phyloP scores from a whole-genome alignment of 2,888 invertebrate genomes.

The Holacanthella duospinosa region DNA sequence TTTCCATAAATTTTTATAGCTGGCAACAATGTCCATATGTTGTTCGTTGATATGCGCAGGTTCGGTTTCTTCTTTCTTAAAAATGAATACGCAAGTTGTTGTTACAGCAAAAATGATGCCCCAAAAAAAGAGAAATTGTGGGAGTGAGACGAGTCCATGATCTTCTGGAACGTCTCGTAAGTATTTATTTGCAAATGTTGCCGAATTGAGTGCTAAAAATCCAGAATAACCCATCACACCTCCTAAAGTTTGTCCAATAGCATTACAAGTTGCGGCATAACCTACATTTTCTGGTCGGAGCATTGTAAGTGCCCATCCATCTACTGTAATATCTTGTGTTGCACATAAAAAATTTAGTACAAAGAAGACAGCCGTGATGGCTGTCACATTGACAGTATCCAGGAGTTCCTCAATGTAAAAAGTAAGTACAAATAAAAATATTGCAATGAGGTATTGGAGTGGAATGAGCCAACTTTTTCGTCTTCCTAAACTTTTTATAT shows the following conservation, averaged over 20 bases:
- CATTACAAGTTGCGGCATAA: slow-evolving; percentile 11
- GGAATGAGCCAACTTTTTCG: slow-evolving; percentile 12
- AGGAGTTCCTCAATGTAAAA: slow-evolving; percentile 5
- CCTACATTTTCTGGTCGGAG: slow-evolving; percentile 10
- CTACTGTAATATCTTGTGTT: slow-evolving; percentile 10
- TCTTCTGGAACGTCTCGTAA: slow-evolving; percentile 3
- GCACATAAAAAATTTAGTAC: slow-evolving; percentile 9
- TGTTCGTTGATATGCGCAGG: neutral
- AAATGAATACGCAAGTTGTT: neutral
- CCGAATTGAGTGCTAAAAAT: slow-evolving; percentile 8
- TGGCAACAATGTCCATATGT: slow-evolving; percentile 6
- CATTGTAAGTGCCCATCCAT: slow-evolving; percentile 14
- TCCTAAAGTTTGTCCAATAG: slow-evolving; percentile 10
- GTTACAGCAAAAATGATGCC: slow-evolving; percentile 2
- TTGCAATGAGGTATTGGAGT: slow-evolving; percentile 11
- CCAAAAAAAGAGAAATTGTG: slow-evolving; percentile 10
- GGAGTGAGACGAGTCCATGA: slow-evolving; percentile 3
- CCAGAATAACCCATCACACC: slow-evolving; percentile 11
- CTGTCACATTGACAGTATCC: neutral
- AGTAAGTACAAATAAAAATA: slow-evolving; percentile 3
- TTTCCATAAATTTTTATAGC: slow-evolving; percentile 3
- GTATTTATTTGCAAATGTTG: slow-evolving; percentile 11
- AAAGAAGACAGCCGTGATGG: slow-evolving; percentile 9
- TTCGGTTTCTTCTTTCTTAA: slow-evolving; percentile 6
- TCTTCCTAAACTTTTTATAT: slow-evolving; percentile 6